phyloP scores from a whole-genome alignment of 2,797 vertebrate species.

The Phrynocephalus guinanensis region DNA sequence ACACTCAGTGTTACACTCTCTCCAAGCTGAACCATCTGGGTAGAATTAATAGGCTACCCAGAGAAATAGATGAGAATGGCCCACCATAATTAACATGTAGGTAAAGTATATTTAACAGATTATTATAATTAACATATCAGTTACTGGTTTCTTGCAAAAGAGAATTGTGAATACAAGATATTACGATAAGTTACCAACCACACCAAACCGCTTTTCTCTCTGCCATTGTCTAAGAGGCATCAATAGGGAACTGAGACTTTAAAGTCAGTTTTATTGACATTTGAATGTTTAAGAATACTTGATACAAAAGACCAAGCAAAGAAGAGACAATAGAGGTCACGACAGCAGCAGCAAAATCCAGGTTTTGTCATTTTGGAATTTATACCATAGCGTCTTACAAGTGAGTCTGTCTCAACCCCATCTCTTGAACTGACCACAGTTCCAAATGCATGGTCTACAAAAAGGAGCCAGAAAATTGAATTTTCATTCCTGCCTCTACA shows the following conservation, averaged over 20 bases:
- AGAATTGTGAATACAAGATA: slow-evolving; percentile 78
- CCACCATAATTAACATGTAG: slow-evolving; percentile 83
- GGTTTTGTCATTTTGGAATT: slow-evolving; percentile 65
- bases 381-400: slow-evolving; percentile 63
- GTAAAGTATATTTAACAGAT: slow-evolving; percentile 86
- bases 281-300: slow-evolving; percentile 73
- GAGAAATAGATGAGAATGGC: slow-evolving; percentile 83
- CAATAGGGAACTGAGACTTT: slow-evolving; percentile 68
- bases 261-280: slow-evolving; percentile 78
- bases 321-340: slow-evolving; percentile 45
- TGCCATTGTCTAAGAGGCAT: slow-evolving; percentile 23
- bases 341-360: slow-evolving; percentile 66
- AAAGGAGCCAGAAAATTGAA: slow-evolving; percentile 41
- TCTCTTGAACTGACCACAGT: background rate
- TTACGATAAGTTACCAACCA: slow-evolving; percentile 76
- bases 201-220: too few relatives aligned
- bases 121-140: slow-evolving; percentile 85
- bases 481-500: background rate
- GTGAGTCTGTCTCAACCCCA: slow-evolving; percentile 43
- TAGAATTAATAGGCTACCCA: slow-evolving; percentile 84
- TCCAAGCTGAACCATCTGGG: slow-evolving; percentile 83
- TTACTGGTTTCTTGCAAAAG: slow-evolving; percentile 81
- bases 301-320: slow-evolving; percentile 71
- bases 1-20: slow-evolving; percentile 78
- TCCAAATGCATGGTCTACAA: slow-evolving; percentile 37